Evolutionary conservation across 2,888 invertebrate genomes (phyloP).

Genomic region (Galerucella nymphaeae): DNA sequence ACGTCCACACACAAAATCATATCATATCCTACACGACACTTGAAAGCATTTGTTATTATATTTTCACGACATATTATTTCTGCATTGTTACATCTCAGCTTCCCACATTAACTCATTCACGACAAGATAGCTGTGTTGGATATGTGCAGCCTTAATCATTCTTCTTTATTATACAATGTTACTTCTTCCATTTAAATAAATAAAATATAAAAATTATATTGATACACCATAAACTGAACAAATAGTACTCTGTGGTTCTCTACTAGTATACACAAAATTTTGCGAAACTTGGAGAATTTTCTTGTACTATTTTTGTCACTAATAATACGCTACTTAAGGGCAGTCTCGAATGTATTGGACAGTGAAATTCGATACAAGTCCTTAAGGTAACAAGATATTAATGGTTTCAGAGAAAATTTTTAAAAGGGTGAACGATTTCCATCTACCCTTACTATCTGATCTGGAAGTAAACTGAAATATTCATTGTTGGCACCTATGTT

Average conservation of each 20-base stretch:
- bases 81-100: constrained; percentile 13
- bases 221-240: too few relatives aligned
- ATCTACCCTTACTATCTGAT: not conserved
- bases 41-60: constrained; percentile 28
- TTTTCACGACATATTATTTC: constrained; percentile 25
- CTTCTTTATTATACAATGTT: not conserved
- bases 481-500: constrained; percentile 36
- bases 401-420: not conserved
- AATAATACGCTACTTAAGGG: constrained; percentile 15
- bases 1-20: constrained; percentile 7
- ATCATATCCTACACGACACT: constrained; percentile 15
- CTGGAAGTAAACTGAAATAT: constrained; percentile 16
- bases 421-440: not conserved
- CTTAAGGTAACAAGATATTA: not conserved
- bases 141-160: not conserved
- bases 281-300: too few relatives aligned
- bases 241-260: too few relatives aligned
- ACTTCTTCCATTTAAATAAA: too few relatives aligned
- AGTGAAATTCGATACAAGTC: not conserved
- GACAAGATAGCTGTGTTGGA: constrained; percentile 22
- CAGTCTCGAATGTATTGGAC: not conserved
- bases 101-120: constrained; percentile 23
- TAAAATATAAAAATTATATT: too few relatives aligned
- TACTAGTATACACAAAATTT: too few relatives aligned
- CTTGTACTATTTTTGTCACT: not conserved